Base-by-base conservation (phyloP, 2,888 invertebrate species). In the Heliconius aoede region DNA sequence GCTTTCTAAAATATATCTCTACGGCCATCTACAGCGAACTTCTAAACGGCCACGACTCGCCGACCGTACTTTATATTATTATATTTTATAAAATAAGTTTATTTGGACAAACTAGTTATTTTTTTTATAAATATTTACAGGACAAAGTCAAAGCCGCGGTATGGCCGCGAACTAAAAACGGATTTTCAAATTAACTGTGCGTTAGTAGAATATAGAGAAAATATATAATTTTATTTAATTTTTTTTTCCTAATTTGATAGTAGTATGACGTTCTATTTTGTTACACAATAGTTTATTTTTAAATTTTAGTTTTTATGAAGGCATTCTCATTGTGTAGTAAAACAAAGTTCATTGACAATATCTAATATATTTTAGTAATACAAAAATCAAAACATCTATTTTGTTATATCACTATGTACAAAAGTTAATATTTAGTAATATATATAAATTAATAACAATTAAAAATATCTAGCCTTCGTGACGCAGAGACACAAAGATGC, bases 91-190 rank as follows among this genome's bases (percentile, higher is more conserved):
- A 24, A 24, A 58, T 24, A 24, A 24, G 4, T 15, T 58, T 36
- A 30, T 28, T 26, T 11, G 7, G 55, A n/a, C n/a, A 1, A n/a
- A 32, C 55, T 36, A 28, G 58, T 71, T 73, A 61, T 72, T 24
- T 36, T 55, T 72, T 62, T 40, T 15, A 60, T 24, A 36, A 71
- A 58, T 76, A 76, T 80, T 72, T 84, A 60, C 88, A 88, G 88
- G 87, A 83, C 62, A 77, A 84, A 30, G 79, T 84, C 24, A 81
- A 82, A 55, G 82, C 84, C 61, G 81, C 84, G 55, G 82, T 84
- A 72, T 86, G 85, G 82, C 86, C 88, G 75, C 86, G 87, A 65
- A 76, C 86, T 40, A 87, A 85, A 79, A 87, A 87, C 74, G 87
- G 87, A 80, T 86, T 83, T 78, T 77, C 79, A 40, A 76, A 80